Conservation (phyloP, 2,888 invertebrate genomes). For the Pristionchus entomophagus region DNA sequence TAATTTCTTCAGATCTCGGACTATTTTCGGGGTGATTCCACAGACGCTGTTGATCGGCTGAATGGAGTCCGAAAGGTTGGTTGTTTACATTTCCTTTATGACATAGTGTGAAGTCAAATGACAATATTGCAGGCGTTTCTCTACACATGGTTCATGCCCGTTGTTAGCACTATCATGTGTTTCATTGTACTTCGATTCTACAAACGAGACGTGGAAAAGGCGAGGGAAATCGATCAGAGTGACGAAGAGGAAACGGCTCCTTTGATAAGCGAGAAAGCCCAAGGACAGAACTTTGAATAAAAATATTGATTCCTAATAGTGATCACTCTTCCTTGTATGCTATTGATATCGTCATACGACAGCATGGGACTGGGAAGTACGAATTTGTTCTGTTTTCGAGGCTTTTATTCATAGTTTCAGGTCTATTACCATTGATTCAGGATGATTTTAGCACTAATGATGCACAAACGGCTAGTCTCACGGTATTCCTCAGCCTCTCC, state of each 20-base stretch:
- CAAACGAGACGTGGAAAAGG: background rate
- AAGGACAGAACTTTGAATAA: no score
- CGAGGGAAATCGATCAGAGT: background rate
- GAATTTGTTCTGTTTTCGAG: background rate
- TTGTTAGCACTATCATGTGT: background rate
- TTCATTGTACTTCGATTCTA: background rate
- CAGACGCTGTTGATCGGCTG: background rate
- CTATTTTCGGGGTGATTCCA: background rate
- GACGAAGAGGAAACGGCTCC: background rate
- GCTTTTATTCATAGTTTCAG: background rate
- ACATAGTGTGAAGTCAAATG: no score
- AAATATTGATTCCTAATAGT: no score
- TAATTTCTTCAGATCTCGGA: background rate
- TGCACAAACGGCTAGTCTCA: background rate
- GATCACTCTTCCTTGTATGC: background rate
- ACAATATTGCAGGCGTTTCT: background rate
- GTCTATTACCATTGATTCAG: background rate
- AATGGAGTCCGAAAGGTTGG: background rate
- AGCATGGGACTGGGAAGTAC: background rate
- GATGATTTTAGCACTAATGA: background rate
- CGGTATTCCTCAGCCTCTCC: background rate
- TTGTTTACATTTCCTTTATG: background rate
- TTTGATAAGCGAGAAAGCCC: background rate
- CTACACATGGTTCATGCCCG: background rate
- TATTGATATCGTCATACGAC: background rate